Percentiles rank a stretch among this genome's conserved stretches.
phyloP scores from a whole-genome alignment of 2,888 invertebrate species.

The Nycteola revayana region DNA sequence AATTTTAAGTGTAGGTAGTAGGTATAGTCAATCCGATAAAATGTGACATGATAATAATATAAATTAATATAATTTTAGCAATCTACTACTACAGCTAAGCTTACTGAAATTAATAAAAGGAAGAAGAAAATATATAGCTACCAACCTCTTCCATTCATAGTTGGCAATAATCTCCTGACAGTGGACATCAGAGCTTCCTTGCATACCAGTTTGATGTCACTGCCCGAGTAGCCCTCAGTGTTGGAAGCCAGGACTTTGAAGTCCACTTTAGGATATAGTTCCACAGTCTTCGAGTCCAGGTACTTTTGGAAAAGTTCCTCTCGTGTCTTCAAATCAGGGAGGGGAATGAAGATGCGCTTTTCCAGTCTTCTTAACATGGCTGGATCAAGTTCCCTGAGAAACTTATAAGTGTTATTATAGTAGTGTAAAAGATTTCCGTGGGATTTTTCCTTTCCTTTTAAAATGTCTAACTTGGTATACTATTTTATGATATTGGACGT shows the following conservation, averaged over 20 bases:
- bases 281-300: slow-evolving; percentile 72
- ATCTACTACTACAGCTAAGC: too few species aligned
- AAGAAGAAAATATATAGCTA: background rate
- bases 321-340: slow-evolving; percentile 87
- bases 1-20: too few species aligned
- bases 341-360: slow-evolving; percentile 90
- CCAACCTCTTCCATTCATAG: slow-evolving; percentile 53
- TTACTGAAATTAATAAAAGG: background rate
- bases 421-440: too few species aligned
- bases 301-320: slow-evolving; percentile 85
- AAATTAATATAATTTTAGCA: too few species aligned
- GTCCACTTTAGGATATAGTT: slow-evolving; percentile 68
- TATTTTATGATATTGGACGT: too few species aligned
- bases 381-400: slow-evolving; percentile 89
- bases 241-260: slow-evolving; percentile 70
- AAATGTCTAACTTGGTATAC: too few species aligned
- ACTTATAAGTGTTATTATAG: too few species aligned
- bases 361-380: slow-evolving; percentile 94
- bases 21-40: too few species aligned
- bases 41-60: too few species aligned
- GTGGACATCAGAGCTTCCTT: slow-evolving; percentile 94
- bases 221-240: slow-evolving; percentile 92
- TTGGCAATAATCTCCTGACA: slow-evolving; percentile 84
- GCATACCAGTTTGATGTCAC: slow-evolving; percentile 92
- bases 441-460: too few species aligned